Percentiles rank a stretch among this genome's conserved stretches.
phyloP scores from a whole-genome alignment of 2,797 vertebrate species.

The Sebastiscus albofasciatus region DNA sequence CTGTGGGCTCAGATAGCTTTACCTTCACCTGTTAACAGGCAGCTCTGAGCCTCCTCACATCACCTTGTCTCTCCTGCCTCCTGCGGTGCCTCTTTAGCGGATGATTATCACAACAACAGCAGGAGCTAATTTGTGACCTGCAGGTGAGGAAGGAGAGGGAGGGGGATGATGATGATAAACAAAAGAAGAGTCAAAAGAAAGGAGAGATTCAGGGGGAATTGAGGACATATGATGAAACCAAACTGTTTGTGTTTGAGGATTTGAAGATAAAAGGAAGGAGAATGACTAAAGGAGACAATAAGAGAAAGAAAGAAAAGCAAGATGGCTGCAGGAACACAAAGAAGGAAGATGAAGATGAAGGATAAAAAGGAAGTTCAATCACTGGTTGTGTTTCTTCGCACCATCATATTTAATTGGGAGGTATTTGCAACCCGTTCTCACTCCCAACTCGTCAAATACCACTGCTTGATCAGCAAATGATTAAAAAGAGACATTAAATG shows the following conservation, averaged over 20 bases:
- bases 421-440: no score
- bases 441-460: no score
- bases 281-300: neutral
- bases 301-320: neutral
- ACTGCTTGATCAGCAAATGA: no score
- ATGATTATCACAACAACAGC: slow-evolving; percentile 57
- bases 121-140: slow-evolving; percentile 56
- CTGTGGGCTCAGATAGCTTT: neutral
- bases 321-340: neutral
- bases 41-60: slow-evolving; percentile 32
- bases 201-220: neutral
- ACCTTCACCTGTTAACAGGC: slow-evolving; percentile 29
- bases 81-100: slow-evolving; percentile 58
- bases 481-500: no score
- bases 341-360: neutral
- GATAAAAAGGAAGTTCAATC: neutral
- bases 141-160: slow-evolving; percentile 10
- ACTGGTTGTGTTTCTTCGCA: no score
- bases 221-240: neutral
- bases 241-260: neutral
- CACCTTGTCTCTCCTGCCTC: slow-evolving; percentile 36
- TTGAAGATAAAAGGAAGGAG: neutral
- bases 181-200: slow-evolving; percentile 3
- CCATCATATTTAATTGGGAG: no score
- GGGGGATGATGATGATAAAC: neutral